Percentiles rank a stretch among this genome's conserved stretches.
Evolutionary conservation across 2,888 invertebrate species (phyloP).

Genomic region (Salticus scenicus): DNA sequence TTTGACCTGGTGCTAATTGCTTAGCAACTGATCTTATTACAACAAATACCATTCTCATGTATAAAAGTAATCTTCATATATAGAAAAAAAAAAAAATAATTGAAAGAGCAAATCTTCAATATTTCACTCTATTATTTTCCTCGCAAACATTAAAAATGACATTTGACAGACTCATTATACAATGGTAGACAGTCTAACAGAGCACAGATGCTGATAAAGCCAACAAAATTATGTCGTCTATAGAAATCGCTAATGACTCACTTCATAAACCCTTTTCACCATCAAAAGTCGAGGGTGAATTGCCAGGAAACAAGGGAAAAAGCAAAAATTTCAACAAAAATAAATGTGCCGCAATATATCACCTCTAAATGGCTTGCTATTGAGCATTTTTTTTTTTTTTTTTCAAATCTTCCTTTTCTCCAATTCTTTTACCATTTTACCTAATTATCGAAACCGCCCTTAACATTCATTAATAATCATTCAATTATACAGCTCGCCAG

Average conservation of each 20-base stretch:
- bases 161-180: background rate
- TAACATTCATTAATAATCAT: conserved; percentile 67
- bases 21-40: too few relatives aligned
- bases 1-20: too few relatives aligned
- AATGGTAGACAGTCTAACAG: background rate
- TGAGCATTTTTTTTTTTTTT: conserved; percentile 12
- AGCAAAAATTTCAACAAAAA: conserved; percentile 49
- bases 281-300: background rate
- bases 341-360: conserved; percentile 46
- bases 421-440: conserved; percentile 57
- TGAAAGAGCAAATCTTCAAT: too few relatives aligned
- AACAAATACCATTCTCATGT: too few relatives aligned
- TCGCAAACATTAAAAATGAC: background rate
- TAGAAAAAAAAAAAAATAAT: too few relatives aligned
- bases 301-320: conserved; percentile 4
- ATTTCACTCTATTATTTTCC: too few relatives aligned
- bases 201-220: background rate
- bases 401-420: background rate
- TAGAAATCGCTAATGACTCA: conserved; percentile 15
- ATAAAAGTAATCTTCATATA: too few relatives aligned
- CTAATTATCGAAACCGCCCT: conserved; percentile 51
- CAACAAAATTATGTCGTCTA: conserved; percentile 7
- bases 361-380: conserved; percentile 35
- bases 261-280: conserved; percentile 3
- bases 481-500: conserved; percentile 66